phyloP scores from a whole-genome alignment of 2,888 invertebrate species.

The Erebia aethiops region DNA sequence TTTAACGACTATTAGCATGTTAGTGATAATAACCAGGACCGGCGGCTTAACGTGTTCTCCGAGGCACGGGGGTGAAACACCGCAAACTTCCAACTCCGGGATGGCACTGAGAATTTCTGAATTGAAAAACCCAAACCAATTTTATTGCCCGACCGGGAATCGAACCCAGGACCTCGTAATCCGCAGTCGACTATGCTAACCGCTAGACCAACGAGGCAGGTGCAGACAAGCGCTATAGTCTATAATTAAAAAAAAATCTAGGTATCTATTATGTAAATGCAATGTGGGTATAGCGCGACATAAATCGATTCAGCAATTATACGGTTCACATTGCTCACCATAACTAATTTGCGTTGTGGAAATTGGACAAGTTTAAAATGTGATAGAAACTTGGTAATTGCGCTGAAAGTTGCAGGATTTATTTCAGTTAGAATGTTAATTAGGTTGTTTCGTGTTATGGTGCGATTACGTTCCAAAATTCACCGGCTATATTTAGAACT shows the following conservation, averaged over 20 bases:
- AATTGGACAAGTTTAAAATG: conserved; percentile 43
- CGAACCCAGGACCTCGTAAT: too few species aligned
- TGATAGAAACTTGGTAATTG: conserved; percentile 44
- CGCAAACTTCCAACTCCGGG: too few species aligned
- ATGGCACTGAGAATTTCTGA: too few species aligned
- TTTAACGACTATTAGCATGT: too few species aligned
- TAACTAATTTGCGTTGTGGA: conserved; percentile 24
- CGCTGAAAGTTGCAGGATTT: conserved; percentile 45
- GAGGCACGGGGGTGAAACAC: too few species aligned
- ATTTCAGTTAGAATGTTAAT: conserved; percentile 49
- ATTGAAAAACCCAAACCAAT: too few species aligned
- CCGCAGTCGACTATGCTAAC: too few species aligned
- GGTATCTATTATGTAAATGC: background rate
- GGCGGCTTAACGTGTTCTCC: too few species aligned
- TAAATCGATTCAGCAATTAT: conserved; percentile 24
- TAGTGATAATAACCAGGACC: too few species aligned
- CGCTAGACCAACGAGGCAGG: too few species aligned
- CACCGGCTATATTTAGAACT: conserved; percentile 37
- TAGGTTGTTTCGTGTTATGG: conserved; percentile 48
- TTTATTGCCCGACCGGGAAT: too few species aligned
- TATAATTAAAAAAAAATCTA: background rate
- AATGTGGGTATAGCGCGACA: background rate
- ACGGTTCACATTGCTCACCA: conserved; percentile 18
- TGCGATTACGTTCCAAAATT: conserved; percentile 43
- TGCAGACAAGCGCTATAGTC: background rate